Base-by-base conservation (phyloP, 2,888 invertebrate genomes). In the Mamestra brassicae region DNA sequence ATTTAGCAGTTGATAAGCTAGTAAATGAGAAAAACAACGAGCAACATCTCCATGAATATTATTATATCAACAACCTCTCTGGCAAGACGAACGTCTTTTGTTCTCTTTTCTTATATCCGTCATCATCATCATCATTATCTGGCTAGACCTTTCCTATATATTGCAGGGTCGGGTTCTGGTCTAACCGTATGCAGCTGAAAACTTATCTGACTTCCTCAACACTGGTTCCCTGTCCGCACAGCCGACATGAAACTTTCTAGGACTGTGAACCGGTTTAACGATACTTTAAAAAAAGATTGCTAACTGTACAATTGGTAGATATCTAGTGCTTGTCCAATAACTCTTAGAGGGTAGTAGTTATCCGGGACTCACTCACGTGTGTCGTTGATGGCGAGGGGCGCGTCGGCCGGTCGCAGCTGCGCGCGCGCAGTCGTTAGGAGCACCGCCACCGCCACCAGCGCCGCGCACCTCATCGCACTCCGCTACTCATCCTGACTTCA, bases 401-500 rank as follows among this genome's bases (percentile, higher is more conserved):
- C 95, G 92, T 96, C 96, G 83, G 94, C 96, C 73, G 96, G 96
- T 68, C 91, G 94, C 76, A 96, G 93, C 90, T 96, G 96, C 79
- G 94, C 95, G 78, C 85, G 86, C 89, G 92, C 93, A 84, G 92
- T 90, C 83, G 88, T 89, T 90, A 91, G 90, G 90, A 94, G 89
- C 91, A 94, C 88, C 87, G 90, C 91, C 80, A 95, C 89, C 88
- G 92, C 93, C 90, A 93, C 91, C 93, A 96, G 90, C 89, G 90
- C 90, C 88, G 89, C 92, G 87, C 90, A 87, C 87, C 88, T 95
- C 96, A 96, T 96, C 94, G 94, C 94, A 93, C 92, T 83, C 90
- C 91, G 82, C 90, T 90, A 86, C 91, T 91, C 94, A 94, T 93
- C 85, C 78, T 91, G 89, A 84, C 89, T 88, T 89, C 89, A 90